Percentiles rank a stretch among this genome's conserved stretches.
phyloP scores from a whole-genome alignment of 2,113 vertebrate genomes.

The Bujurquina vittata region DNA sequence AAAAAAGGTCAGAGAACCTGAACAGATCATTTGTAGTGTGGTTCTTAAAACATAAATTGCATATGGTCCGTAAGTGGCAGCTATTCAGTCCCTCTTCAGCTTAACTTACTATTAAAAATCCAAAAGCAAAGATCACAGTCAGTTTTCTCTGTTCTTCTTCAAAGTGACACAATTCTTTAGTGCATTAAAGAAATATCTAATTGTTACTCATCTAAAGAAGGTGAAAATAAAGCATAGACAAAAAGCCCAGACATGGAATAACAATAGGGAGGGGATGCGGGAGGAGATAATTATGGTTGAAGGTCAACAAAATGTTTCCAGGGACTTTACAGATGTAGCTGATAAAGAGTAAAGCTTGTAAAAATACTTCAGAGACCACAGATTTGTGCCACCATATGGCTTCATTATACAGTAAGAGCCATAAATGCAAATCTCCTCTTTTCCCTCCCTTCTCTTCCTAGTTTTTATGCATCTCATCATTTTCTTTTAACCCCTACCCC shows the following conservation, averaged over 20 bases:
- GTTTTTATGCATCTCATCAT: constrained; percentile 69
- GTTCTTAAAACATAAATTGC: constrained; percentile 49
- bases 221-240: constrained; percentile 33
- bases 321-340: constrained; percentile 71
- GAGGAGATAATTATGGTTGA: constrained; percentile 61
- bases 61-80: constrained; percentile 29
- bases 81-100: constrained; percentile 22
- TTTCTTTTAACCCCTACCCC: constrained; percentile 71
- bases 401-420: constrained; percentile 66
- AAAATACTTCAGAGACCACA: constrained; percentile 74
- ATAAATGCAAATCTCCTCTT: constrained; percentile 47
- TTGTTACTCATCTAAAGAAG: constrained; percentile 29
- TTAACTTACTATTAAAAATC: constrained; percentile 34
- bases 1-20: constrained; percentile 27
- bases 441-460: constrained; percentile 37
- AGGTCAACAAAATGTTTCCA: constrained; percentile 74
- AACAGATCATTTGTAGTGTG: constrained; percentile 42
- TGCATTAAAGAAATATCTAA: constrained; percentile 38
- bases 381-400: constrained; percentile 79
- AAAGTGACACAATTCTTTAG: constrained; percentile 54
- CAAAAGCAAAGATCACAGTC: constrained; percentile 52
- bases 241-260: constrained; percentile 37
- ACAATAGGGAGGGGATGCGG: constrained; percentile 33
- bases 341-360: constrained; percentile 76
- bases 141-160: constrained; percentile 45